Base-by-base conservation (phyloP, 2,888 invertebrate genomes). In the Gnatocerus cornutus region DNA sequence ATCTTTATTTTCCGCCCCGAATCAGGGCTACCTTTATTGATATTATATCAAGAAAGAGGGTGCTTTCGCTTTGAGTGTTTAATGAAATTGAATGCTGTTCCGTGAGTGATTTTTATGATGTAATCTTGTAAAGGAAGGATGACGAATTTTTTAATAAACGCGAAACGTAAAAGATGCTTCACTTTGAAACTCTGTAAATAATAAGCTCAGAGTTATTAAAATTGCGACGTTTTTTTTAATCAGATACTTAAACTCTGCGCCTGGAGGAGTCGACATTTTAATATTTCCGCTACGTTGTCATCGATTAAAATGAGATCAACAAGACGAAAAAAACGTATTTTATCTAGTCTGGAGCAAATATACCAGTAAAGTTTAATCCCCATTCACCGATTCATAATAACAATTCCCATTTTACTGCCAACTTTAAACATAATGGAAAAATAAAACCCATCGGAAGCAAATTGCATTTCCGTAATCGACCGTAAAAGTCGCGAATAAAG, bases 21-120 rank as follows among this genome's bases (percentile, higher is more conserved):
- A 56, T 66, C 66, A 37, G 21, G 56, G 43, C 58, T 43, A 56
- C 41, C 10, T 56, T 43, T 12, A 55, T 37, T 43, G 56, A 56
- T 43, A 56, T 41, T 14, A 56, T 45, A 65, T 65, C 55, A 43
- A 56, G 37, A 45, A 64, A 50, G 55, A 13, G 64, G 48, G 56
- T 65, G 56, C 41, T 56, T 41, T 21, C 30, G 52, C 33, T 52
- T 58, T 39, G 59, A 66, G 59, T 55, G 55, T 41, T 55, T 66
- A 69, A 71, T 69, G 71, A 71, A 71, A 73, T 71, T 73, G 71
- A 69, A 71, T 61, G 55, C 43, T 61, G 29, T 70, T 59, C 70
- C 63, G 46, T 68, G 71, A 71, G 62, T 71, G 71, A 70, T 71
- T 73, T 71, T 71, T 70, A 71, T 68, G 68, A 46, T 56, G 72